Base-by-base conservation (phyloP, 2,113 vertebrate genomes). In the Hippotragus niger region DNA sequence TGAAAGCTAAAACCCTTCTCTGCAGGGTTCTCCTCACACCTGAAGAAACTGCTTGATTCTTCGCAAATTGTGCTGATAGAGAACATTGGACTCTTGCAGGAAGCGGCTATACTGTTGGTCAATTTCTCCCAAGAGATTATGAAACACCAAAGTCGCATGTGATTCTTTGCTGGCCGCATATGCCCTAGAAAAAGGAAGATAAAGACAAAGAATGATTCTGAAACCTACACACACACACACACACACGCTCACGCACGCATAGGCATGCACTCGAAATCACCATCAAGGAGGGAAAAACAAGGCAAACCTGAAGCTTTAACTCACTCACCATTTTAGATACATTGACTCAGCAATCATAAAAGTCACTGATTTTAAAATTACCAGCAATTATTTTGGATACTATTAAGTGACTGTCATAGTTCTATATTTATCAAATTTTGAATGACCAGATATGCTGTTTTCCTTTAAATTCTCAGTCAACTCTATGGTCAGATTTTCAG, bases 31-130 rank as follows among this genome's bases (percentile, higher is more conserved):
- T 88, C 67, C 62, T 21, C 57, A 57, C 89, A 99, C 99, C 99
- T 99, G 99, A 96, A 99, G 99, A 98, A 99, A 99, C 98, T 99
- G 99, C 96, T 99, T 99, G 97, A 99, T 99, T 96, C 99, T 99
- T 62, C 99, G 99, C 96, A 99, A 99, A 98, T 99, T 99, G 98
- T 99, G 99, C 98, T 99, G 99, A 98, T 99, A 99, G 64, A 99
- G 98, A 12, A 99, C 99, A 0, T 99, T 99, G 98, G 99, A 99
- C 97, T 99, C 99, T 98, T 99, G 99, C 82, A 99, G 99, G 96
- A 99, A 99, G 95, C 99, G 99, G 98, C 99, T 99, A 94, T 99
- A 99, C 98, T 99, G 99, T 99, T 99, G 99, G 98, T 99, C 99
- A 1, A 99, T 99, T 99, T 99, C 99, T 9, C 99, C 99, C 97